A percentile compares a stretch with the other conserved stretches of the same genome.
Evolutionary conservation across 2,113 vertebrate species (phyloP).

Genomic region (Phyllostomus discolor): DNA sequence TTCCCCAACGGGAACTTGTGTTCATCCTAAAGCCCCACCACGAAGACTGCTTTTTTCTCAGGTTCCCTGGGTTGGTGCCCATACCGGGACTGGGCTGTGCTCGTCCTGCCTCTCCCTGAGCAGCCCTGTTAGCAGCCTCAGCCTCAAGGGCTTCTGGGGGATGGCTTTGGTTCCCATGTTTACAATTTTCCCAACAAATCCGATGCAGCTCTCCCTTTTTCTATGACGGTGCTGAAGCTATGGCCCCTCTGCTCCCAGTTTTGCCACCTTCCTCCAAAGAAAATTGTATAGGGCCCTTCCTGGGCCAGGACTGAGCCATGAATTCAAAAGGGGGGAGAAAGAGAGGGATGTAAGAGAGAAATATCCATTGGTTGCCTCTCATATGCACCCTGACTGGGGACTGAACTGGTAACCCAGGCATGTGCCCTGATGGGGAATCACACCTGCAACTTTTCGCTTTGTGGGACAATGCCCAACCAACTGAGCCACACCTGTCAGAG

Average conservation of each 20-base stretch:
- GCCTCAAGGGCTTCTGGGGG: background rate
- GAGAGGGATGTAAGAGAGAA: too few species aligned
- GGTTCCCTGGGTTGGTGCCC: background rate
- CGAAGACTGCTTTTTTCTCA: background rate
- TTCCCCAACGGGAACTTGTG: background rate
- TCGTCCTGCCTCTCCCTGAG: background rate
- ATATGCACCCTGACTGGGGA: too few species aligned
- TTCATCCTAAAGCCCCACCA: background rate
- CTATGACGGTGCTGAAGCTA: background rate
- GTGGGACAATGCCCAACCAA: too few species aligned
- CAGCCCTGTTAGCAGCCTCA: background rate
- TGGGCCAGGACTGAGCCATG: background rate
- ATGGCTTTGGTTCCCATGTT: background rate
- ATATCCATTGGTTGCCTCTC: too few species aligned
- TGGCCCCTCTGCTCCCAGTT: background rate
- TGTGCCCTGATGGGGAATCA: too few species aligned
- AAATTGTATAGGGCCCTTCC: background rate
- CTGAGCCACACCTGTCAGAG: too few species aligned
- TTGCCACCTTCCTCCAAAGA: background rate
- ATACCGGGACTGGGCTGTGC: background rate
- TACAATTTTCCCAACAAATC: background rate
- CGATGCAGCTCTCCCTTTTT: background rate
- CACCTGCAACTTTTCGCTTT: too few species aligned
- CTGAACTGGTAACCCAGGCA: too few species aligned
- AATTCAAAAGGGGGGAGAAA: background rate